Evolutionary conservation across 2,888 invertebrate genomes (phyloP).

Genomic region (Embidobia sp.): DNA sequence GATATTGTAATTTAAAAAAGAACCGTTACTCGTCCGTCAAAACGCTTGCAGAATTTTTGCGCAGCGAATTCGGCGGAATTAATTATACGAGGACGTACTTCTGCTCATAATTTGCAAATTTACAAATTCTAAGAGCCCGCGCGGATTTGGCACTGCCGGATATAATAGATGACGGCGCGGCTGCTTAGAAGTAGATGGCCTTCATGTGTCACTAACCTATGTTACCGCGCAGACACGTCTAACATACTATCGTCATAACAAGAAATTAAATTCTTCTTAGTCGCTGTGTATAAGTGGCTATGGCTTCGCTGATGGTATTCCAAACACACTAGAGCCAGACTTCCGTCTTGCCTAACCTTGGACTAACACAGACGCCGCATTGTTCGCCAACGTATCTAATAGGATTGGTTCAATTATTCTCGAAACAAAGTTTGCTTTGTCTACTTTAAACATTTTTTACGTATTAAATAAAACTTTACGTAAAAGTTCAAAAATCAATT

Average conservation of each 20-base stretch:
- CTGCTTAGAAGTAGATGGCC: constrained; percentile 70
- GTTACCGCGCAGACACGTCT: constrained; percentile 74
- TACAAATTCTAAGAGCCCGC: constrained; percentile 11
- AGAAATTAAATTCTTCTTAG: constrained; percentile 63
- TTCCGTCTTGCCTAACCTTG: constrained; percentile 79
- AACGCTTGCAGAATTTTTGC: constrained; percentile 17
- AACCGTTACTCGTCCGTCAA: constrained; percentile 25
- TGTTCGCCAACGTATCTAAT: constrained; percentile 60
- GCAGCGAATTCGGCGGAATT: constrained; percentile 15
- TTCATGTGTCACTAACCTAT: constrained; percentile 79
- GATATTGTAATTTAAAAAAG: constrained; percentile 15
- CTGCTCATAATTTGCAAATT: constrained; percentile 4
- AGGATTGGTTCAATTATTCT: constrained; percentile 56
- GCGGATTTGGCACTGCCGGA: constrained; percentile 13
- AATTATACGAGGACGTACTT: constrained; percentile 19
- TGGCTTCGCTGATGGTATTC: constrained; percentile 73
- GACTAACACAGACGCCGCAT: constrained; percentile 72
- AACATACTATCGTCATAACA: constrained; percentile 67
- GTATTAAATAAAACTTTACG: no score
- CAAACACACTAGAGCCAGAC: constrained; percentile 77
- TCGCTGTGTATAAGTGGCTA: constrained; percentile 36
- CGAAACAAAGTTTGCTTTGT: constrained; percentile 28
- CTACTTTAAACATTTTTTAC: constrained; percentile 12
- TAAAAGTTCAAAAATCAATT: no score
- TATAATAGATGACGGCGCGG: constrained; percentile 14